Evolutionary conservation across 92 coral and sea anemone genomes (phyloP).

Genomic region (Siderastrea siderea): DNA sequence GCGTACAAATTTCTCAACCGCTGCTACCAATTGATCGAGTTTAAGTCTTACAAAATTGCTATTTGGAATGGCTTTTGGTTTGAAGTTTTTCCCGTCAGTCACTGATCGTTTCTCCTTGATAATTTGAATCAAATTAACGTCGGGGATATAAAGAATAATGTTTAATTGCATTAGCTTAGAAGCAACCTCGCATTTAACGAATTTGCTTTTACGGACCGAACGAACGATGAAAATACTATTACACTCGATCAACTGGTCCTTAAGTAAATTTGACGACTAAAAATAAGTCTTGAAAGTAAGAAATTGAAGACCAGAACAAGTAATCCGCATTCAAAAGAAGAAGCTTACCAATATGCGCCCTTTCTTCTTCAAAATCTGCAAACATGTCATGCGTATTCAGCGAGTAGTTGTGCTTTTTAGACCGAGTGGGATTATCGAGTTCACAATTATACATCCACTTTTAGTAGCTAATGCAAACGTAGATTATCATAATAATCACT

Average conservation of each 20-base stretch:
- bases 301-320: too few species aligned
- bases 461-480: slow-evolving; percentile 7
- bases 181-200: too few species aligned
- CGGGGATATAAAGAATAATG: not conserved
- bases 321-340: not conserved
- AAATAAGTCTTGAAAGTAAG: too few species aligned
- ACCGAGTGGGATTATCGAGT: slow-evolving; percentile 5
- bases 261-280: not conserved
- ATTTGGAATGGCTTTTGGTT: too few species aligned
- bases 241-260: not conserved
- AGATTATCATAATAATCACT: slow-evolving; percentile 40
- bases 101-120: not conserved
- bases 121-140: not conserved
- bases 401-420: not conserved
- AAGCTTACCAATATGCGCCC: not conserved
- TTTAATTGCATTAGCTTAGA: not conserved
- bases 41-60: too few species aligned
- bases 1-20: too few species aligned
- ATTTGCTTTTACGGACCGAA: not conserved
- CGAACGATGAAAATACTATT: not conserved
- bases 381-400: not conserved
- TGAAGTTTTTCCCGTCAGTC: not conserved
- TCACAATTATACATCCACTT: slow-evolving; percentile 22
- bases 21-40: too few species aligned
- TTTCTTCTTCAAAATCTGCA: not conserved